Percentiles rank a stretch among this genome's conserved stretches.
Evolutionary conservation across 2,113 vertebrate species (phyloP).

Genomic region (Eurystomus gularis): DNA sequence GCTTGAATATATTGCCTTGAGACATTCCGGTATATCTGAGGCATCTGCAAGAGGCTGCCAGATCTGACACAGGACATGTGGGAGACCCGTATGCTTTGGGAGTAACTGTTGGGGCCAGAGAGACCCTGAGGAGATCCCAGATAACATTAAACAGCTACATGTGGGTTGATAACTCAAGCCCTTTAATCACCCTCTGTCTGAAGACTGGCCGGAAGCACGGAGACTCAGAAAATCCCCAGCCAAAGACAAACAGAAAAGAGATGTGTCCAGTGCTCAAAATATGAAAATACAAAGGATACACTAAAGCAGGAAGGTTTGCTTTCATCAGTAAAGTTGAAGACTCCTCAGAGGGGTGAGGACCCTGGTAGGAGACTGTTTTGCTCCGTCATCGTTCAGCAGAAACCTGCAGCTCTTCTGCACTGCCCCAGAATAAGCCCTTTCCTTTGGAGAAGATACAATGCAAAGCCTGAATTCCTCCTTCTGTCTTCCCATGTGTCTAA

Average conservation of each 20-base stretch:
- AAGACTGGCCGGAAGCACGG: background rate
- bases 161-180: background rate
- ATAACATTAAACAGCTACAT: background rate
- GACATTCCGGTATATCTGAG: background rate
- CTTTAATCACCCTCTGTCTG: background rate
- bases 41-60: background rate
- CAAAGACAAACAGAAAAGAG: background rate
- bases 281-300: background rate
- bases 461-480: background rate
- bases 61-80: background rate
- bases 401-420: background rate
- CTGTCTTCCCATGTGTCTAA: background rate
- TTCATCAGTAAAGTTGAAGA: background rate
- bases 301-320: background rate
- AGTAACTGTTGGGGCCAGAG: background rate
- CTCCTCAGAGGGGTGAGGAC: background rate
- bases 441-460: rapidly evolving
- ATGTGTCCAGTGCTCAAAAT: background rate
- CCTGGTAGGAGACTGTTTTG: background rate
- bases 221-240: background rate
- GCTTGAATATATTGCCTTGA: background rate
- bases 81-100: background rate
- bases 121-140: background rate
- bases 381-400: background rate
- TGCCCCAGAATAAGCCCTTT: background rate